Evolutionary conservation across 2,888 invertebrate species (phyloP), one percentile per base, ranked within the genome.

Genomic region (Bombylius discolor): DNA sequence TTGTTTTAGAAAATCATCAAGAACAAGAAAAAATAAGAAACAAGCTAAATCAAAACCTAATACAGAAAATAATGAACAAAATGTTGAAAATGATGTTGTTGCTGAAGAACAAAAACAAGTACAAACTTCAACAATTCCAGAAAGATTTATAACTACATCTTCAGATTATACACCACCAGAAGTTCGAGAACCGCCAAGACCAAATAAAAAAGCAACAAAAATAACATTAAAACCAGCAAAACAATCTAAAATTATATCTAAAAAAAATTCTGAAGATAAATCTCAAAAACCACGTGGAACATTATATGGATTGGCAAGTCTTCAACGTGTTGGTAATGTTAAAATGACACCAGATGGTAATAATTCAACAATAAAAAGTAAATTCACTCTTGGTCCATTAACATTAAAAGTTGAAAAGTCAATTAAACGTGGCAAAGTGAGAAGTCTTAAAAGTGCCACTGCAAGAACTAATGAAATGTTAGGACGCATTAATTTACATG

Each of bases 381-480:
- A 85, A 70, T 90, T 91, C 68, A 81, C 84, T 32, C 75, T 91
- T 57, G 90, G 90, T 52, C 90, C 90, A 0, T 73, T 91, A 49
- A 82, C 85, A 33, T 73, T 91, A 59, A 83, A 86, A 72, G 90
- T 76, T 23, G 72, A 73, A 58, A 74, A 74, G 65, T 70, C 70
- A 61, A 84, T 89, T 64, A 87, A 87, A 48, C 81, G 85, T 59
- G 87, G 87, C 47, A 84, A 83, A 45, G 86, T 88, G 66, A 83
- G 88, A 65, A 88, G 88, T 73, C 74, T 90, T 58, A 84, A 89
- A 70, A 89, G 88, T 63, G 91, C 91, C 3, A 90, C 89, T 0
- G 90, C 90, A 0, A 89, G 89, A 5, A 91, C 90, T 1, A 88
- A 87, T 3, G 89, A 90, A 75, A 89, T 91, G 89, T 79, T 81